Evolutionary conservation across 2,113 vertebrate genomes (phyloP).

Genomic region (human (Homo sapiens)): GRCh38 chrX:129041501-129042000

Average conservation of each 20-base stretch:
- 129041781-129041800: constrained; percentile 73
- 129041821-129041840: constrained; percentile 75
- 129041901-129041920: constrained; percentile 91
- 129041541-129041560: constrained; percentile 96
- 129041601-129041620: constrained; percentile 97
- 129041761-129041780: constrained; percentile 76
- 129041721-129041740: constrained; percentile 87
- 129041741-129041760: constrained; percentile 82
- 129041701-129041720: constrained; percentile 82
- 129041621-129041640: constrained; percentile 86
- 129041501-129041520: constrained; percentile 13
- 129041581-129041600: constrained; percentile 96
- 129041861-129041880: constrained; percentile 82
- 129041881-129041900: constrained; percentile 86
- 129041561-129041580: constrained; percentile 97
- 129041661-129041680: constrained; percentile 46
- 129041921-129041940: constrained; percentile 85
- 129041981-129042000: constrained; percentile 97
- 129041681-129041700: constrained; percentile 42
- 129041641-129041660: constrained; percentile 77
- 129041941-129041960: constrained; percentile 93
- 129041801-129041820: constrained; percentile 85
- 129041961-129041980: constrained; percentile 96
- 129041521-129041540: constrained; percentile 79
- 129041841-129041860: constrained; percentile 88